A percentile compares a stretch with the other conserved stretches of the same genome.
These are phyloP conservation scores for Aporophyla lueneburgensis DNA, from an alignment of 2,888 invertebrate genomes.

Conservation along the genomic window DNA sequence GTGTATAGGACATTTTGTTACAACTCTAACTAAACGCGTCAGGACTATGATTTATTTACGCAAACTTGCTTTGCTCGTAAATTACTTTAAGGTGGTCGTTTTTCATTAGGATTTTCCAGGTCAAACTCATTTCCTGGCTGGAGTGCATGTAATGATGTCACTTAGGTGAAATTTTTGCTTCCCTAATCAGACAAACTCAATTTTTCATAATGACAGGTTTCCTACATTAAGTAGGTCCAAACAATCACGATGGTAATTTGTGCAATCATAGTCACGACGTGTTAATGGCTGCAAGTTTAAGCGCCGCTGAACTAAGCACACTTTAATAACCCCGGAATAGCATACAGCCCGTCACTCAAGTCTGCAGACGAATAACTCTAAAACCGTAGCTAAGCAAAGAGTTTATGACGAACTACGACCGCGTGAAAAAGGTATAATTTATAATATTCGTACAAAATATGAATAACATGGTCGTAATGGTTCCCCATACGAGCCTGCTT, in stretches of 20 bases:
- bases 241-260: slow-evolving; percentile 47
- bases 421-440: slow-evolving; percentile 43
- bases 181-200: slow-evolving; percentile 19
- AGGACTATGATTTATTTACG: slow-evolving; percentile 57
- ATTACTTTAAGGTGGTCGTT: slow-evolving; percentile 42
- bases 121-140: slow-evolving; percentile 42
- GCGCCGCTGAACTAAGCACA: slow-evolving; percentile 42
- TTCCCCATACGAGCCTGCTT: slow-evolving; percentile 65
- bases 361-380: slow-evolving; percentile 16
- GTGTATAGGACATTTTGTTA: slow-evolving; percentile 69
- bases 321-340: slow-evolving; percentile 50
- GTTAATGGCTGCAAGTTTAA: slow-evolving; percentile 43
- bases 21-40: slow-evolving; percentile 47
- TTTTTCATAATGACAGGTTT: slow-evolving; percentile 30
- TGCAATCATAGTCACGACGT: slow-evolving; percentile 48
- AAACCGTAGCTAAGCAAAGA: slow-evolving; percentile 30
- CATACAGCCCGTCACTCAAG: slow-evolving; percentile 28
- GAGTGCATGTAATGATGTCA: slow-evolving; percentile 33
- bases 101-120: slow-evolving; percentile 48
- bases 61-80: slow-evolving; percentile 37
- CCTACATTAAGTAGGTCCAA: slow-evolving; percentile 34
- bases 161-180: slow-evolving; percentile 25
- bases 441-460: slow-evolving; percentile 45
- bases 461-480: slow-evolving; percentile 66
- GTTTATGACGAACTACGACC: slow-evolving; percentile 21